Evolutionary conservation across 2,797 vertebrate species (phyloP), one percentile per base, ranked within the genome.

Genomic region (Phrynocephalus guinanensis): DNA sequence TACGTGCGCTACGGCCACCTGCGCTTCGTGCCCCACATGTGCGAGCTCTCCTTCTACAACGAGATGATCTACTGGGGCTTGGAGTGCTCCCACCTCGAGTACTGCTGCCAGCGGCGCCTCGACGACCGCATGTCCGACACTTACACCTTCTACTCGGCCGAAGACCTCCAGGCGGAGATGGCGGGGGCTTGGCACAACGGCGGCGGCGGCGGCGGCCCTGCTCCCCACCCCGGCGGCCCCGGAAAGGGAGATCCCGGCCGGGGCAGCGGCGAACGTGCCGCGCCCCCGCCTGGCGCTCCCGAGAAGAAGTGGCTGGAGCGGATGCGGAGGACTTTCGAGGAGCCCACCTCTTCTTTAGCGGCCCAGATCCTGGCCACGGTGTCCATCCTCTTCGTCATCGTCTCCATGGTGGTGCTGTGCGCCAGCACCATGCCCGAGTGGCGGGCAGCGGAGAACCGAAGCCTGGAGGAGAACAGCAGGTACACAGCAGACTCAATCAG

Each of bases 41-140:
- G 99, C 91, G 99, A 99, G 96, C 97, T 99, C 72, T 99, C 99
- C 83, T 99, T 99, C 96, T 99, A 99, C 97, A 97, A 98, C 18
- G 99, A 99, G 96, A 98, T 99, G 98, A 97, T 99, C 90, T 99
- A 99, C 95, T 99, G 99, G 99, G 99, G 99, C 3, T 95, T 99
- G 95, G 99, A 99, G 95, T 97, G 98, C 94, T 97, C 97, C 75
- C 98, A 99, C 95, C 95, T 99, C 94, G 99, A 99, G 96, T 97
- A 97, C 93, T 99, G 99, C 95, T 99, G 99, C 95, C 99, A 99
- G 96, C 98, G 98, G 83, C 98, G 99, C 89, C 97, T 99, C 91
- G 99, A 99, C 93, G 99, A 99, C 94, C 97, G 98, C 95, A 98
- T 99, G 98, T 98, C 98, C 79, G 99, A 99, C 94, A 97, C 98